Evolutionary conservation across 1,140 invertebrate genomes (phyloP).

Genomic region (Drosophila sp.): DNA sequence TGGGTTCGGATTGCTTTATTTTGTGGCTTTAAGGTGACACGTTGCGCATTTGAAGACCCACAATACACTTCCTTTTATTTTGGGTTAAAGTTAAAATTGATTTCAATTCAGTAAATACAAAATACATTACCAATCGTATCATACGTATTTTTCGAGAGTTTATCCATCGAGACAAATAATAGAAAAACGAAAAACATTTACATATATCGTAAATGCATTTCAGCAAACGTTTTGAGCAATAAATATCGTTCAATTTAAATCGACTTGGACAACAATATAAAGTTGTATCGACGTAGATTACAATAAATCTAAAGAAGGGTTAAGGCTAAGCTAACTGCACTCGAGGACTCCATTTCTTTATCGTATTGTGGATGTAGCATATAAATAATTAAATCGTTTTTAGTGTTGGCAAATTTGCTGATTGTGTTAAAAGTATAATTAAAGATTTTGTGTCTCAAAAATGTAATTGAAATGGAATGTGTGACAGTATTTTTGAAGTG

Average conservation of each 20-base stretch:
- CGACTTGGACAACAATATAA: not conserved
- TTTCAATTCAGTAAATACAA: constrained; percentile 8
- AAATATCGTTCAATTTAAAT: not conserved
- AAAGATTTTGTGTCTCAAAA: constrained; percentile 31
- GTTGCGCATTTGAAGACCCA: constrained; percentile 28
- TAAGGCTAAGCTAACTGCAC: not conserved
- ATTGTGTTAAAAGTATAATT: constrained; percentile 24
- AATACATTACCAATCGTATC: not conserved
- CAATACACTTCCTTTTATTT: not conserved
- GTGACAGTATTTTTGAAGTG: constrained; percentile 33
- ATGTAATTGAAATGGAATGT: constrained; percentile 12
- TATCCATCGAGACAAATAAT: not conserved
- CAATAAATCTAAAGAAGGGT: constrained; percentile 10
- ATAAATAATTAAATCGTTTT: constrained; percentile 21
- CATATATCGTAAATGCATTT: constrained; percentile 7
- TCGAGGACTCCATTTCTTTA: not conserved
- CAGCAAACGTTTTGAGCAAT: constrained; percentile 3
- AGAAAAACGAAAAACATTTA: not conserved
- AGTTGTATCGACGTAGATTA: not conserved
- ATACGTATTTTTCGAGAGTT: not conserved
- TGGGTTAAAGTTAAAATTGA: constrained; percentile 17
- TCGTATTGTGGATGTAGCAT: not conserved
- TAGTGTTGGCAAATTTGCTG: constrained; percentile 27
- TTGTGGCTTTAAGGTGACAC: constrained; percentile 41
- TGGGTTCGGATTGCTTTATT: constrained; percentile 15